A percentile compares a stretch with the other conserved stretches of the same genome.
These are phyloP conservation scores for Clarias laeviceps DNA, from an alignment of 2,797 vertebrate species.

Conservation along the genomic window DNA sequence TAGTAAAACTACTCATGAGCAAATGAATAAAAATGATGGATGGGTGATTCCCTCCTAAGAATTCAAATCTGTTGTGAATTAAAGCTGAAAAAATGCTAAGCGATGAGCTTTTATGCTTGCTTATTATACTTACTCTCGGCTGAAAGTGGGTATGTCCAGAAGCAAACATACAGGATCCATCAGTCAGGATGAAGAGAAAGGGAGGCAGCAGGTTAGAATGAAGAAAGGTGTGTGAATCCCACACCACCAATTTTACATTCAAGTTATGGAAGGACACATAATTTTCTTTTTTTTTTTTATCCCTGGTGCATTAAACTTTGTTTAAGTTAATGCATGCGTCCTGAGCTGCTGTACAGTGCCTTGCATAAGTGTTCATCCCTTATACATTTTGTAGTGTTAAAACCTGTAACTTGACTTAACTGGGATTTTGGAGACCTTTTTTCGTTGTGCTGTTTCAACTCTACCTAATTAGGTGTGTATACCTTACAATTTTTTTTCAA, in stretches of 20 bases:
- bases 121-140: slow-evolving; percentile 51
- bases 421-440: neutral
- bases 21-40: slow-evolving; percentile 23
- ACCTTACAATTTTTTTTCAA: neutral
- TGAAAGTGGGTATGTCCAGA: slow-evolving; percentile 36
- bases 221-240: slow-evolving; percentile 4
- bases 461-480: neutral
- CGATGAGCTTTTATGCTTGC: neutral
- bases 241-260: neutral
- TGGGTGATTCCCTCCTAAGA: neutral
- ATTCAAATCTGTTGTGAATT: neutral
- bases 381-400: neutral
- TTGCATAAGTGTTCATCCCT: neutral
- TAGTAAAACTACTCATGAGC: neutral
- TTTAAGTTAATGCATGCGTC: neutral
- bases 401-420: neutral
- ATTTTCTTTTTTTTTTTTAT: neutral
- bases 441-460: neutral
- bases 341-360: neutral
- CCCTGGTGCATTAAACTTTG: neutral
- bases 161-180: slow-evolving; percentile 28
- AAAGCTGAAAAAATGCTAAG: neutral
- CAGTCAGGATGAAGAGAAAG: slow-evolving; percentile 43
- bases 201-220: slow-evolving; percentile 39
- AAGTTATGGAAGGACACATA: neutral